Base-by-base conservation (phyloP, 2,113 vertebrate species). In the Semnornis frantzii region DNA sequence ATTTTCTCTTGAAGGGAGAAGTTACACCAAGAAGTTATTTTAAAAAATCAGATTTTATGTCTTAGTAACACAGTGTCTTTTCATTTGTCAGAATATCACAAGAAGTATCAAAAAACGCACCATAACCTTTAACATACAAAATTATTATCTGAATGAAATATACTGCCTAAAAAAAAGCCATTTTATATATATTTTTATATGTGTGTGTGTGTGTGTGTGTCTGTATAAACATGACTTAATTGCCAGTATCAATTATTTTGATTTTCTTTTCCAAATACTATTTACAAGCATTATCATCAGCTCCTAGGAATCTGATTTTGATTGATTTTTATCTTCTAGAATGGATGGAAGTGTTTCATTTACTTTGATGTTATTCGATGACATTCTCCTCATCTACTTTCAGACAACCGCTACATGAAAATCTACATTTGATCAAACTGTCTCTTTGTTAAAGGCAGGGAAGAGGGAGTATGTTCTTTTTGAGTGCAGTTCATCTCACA, bases 281-380 rank as follows among this genome's bases (percentile, higher is more conserved):
- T 71, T 84, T 58, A 20, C 27, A 57, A 76, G 3, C 6, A 68
- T 79, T 85, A 68, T 65, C 50, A 59, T 18, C 3, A 25, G 1
- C 25, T 33, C 3, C 34, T 6, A 65, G 18, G 12, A 42, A 21
- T 17, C 10, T 31, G 18, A 31, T n/a, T 73, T 91, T 42, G 13
- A 33, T 30, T 3, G 1, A 72, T 65, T 57, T 89, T 87, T 6
- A n/a, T 62, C 31, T 73, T 80, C 7, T 33, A 31, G 19, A 54
- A 31, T 64, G 4, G 46, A 13, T 3, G 5, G 31, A 75, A 24
- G 21, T 15, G 2, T 78, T 71, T 3, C 28, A 21, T 79, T 69
- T 68, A 24, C 63, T 89, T 78, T 58, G 1, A 14, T 65, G 28
- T 69, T 57, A 17, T 10, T 65, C 0, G 0, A 4, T 57, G 25